These are phyloP conservation scores for Brienomyrus longianalis DNA, from an alignment of 2,113 vertebrate species.

Conservation along the genomic window DNA sequence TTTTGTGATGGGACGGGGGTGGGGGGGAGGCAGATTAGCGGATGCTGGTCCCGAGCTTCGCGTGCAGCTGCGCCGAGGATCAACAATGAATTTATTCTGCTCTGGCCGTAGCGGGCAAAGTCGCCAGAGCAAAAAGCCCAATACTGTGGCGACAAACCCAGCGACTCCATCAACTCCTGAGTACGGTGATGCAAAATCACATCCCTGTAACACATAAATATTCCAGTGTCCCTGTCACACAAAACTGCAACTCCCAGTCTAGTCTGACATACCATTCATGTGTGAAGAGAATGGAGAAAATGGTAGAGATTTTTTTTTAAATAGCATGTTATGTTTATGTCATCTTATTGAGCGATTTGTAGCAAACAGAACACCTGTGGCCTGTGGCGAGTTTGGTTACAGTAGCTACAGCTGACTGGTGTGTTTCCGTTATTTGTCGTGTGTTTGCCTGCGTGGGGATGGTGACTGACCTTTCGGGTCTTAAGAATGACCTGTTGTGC, in stretches of 20 bases:
- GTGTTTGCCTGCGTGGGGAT: not conserved
- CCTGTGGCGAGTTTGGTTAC: not conserved
- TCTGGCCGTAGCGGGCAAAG: not conserved
- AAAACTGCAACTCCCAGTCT: not conserved
- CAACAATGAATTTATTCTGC: constrained; percentile 7
- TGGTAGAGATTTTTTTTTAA: not conserved
- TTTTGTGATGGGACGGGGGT: not conserved
- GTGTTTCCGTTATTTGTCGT: not conserved
- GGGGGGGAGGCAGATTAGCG: not conserved
- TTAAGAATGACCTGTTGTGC: not conserved
- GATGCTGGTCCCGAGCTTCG: not conserved
- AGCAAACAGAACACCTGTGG: not conserved
- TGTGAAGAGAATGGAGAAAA: not conserved
- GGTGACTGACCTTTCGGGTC: not conserved
- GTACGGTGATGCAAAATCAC: not conserved
- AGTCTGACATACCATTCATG: not conserved
- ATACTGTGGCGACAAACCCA: too few relatives aligned
- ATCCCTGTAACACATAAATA: not conserved
- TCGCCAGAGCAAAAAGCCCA: not conserved
- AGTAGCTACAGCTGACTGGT: not conserved
- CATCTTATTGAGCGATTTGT: not conserved
- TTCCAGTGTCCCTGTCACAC: not conserved
- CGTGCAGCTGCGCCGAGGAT: not conserved
- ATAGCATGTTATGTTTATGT: not conserved
- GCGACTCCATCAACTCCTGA: not conserved